Conservation (phyloP, 2,797 vertebrate genomes). For the Darevskia nairensis region DNA sequence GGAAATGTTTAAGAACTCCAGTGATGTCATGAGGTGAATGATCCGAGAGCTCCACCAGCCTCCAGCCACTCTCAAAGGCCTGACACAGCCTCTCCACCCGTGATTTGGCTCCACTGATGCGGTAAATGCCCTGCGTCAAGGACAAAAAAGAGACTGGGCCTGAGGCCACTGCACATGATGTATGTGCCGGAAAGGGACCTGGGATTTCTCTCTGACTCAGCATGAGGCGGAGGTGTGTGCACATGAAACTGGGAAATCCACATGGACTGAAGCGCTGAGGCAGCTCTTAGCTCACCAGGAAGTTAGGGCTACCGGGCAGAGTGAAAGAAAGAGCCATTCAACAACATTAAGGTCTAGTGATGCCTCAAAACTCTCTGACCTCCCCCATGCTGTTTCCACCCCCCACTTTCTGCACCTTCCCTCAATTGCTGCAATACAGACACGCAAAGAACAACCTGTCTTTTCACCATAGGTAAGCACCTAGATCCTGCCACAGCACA, state of each 20-base stretch:
- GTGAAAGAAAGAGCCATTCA: background rate
- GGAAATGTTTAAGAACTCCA: constrained; percentile 91
- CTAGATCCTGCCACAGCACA: background rate
- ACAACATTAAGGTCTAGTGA: background rate
- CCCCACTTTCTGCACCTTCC: background rate
- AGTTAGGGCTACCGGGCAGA: background rate
- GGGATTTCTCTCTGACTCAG: background rate
- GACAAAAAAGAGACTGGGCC: background rate
- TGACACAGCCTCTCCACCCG: constrained; percentile 91
- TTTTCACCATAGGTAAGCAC: background rate
- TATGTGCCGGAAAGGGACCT: background rate
- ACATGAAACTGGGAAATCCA: background rate
- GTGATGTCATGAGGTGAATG: constrained; percentile 93
- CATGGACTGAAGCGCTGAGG: background rate
- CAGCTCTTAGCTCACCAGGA: background rate
- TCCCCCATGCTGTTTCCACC: background rate
- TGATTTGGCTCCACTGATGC: constrained; percentile 91
- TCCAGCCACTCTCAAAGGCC: constrained; percentile 88
- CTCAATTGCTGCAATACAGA: background rate
- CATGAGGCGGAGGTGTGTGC: background rate
- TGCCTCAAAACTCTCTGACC: background rate
- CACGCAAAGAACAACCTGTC: background rate
- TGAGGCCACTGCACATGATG: background rate
- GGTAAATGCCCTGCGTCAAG: constrained; percentile 87
- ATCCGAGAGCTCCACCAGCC: constrained; percentile 89